Conservation (phyloP, 2,113 vertebrate species). For the Amia ocellicauda region DNA sequence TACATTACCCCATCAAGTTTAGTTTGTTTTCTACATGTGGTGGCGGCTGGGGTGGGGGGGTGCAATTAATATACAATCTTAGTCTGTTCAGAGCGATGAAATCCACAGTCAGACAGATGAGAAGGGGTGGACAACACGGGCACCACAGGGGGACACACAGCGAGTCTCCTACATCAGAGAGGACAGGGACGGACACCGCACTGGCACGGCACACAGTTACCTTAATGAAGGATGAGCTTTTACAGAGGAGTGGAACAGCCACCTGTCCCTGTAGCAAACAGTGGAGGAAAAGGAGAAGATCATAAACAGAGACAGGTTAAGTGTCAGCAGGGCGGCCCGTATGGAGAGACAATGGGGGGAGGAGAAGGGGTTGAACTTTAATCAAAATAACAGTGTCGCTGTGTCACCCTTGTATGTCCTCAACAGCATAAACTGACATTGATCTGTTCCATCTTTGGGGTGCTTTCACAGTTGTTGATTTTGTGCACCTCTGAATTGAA, state of each 20-base stretch:
- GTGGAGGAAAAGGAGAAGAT: slow-evolving; percentile 47
- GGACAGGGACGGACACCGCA: slow-evolving; percentile 9
- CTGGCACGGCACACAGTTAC: slow-evolving; percentile 50
- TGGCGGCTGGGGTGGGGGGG: too few relatives aligned
- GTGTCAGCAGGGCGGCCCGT: neutral
- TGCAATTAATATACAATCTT: too few relatives aligned
- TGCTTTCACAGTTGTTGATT: too few relatives aligned
- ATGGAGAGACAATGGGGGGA: slow-evolving; percentile 8
- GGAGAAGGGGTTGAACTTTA: neutral
- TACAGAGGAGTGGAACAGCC: slow-evolving; percentile 70
- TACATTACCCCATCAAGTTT: too few relatives aligned
- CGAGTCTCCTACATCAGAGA: neutral
- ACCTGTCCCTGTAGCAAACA: slow-evolving; percentile 70
- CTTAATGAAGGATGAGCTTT: slow-evolving; percentile 74
- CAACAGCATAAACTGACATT: too few relatives aligned
- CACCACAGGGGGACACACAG: neutral
- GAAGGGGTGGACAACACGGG: neutral
- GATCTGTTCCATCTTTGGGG: too few relatives aligned
- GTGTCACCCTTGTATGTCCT: too few relatives aligned
- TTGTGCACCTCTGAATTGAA: too few relatives aligned
- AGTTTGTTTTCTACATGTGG: too few relatives aligned
- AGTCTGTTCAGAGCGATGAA: neutral
- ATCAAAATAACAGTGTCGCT: too few relatives aligned
- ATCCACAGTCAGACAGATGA: neutral
- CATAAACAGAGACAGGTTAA: slow-evolving; percentile 22